Base-by-base conservation (phyloP, 2,113 vertebrate genomes). In the Dryoscopus gambensis region DNA sequence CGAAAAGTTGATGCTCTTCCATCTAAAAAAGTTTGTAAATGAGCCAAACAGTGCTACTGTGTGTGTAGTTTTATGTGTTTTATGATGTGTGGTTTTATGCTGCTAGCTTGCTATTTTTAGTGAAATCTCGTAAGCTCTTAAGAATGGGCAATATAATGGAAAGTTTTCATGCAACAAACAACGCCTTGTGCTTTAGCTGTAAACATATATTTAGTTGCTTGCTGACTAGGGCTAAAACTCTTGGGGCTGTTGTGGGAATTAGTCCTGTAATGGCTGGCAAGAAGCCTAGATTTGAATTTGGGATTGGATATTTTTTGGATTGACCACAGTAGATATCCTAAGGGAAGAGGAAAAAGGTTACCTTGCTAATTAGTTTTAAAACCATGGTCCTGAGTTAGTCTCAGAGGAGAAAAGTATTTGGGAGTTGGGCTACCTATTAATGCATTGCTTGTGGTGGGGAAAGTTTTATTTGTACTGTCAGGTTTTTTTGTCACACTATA, bases 281-380 rank as follows among this genome's bases (percentile, higher is more conserved):
- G 71, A 77, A 65, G 69, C 83, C 46, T 46, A 25, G 33, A 33
- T 92, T 28, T 78, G 35, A 77, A 35, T 84, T 90, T 92, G 89
- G 55, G 20, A 27, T 33, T 80, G 27, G 57, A 1, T 71, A 5
- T 53, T 52, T 90, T 93, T 90, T 90, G 68, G 9, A 67, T 94
- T 0, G 3, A 53, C 50, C 55, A 33, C 28, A 74, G 76, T 8
- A 81, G 55, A 46, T 70, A 89, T 96, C 68, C 91, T 93, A 39
- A 77, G 46, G 84, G 73, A 90, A 77, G 3, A 55, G 8, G 33
- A 37, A 73, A 80, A 86, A 78, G 8, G 57, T 84, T 70, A 47
- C 68, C 16, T 59, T 87, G 47, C 24, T 93, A 92, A 92, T 90
- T 75, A 90, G 39, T 86, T 92, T 64, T 77, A 64, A 95, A 93